A percentile compares a stretch with the other conserved stretches of the same genome.
These are phyloP conservation scores for Florisuga fusca DNA, from an alignment of 2,797 vertebrate species.

Conservation along the genomic window DNA sequence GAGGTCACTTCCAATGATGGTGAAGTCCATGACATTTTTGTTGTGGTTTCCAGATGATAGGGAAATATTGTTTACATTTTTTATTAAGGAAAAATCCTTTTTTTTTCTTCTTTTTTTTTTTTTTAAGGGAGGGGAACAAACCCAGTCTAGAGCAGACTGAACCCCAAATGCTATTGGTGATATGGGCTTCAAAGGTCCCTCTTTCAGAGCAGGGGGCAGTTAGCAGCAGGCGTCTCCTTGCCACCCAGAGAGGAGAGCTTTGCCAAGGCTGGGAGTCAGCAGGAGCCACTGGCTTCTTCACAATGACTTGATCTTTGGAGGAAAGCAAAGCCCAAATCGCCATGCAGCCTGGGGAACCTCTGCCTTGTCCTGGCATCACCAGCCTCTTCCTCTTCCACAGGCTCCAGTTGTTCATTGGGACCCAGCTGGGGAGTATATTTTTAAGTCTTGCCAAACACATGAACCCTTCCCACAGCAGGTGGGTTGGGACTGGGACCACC, in stretches of 20 bases:
- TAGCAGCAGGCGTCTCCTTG: background rate
- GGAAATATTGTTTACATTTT: slow-evolving; percentile 65
- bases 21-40: background rate
- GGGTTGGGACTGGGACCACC: background rate
- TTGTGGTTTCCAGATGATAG: slow-evolving; percentile 36
- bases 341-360: background rate
- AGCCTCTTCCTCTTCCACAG: background rate
- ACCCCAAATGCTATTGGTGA: background rate
- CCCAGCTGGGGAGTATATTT: background rate
- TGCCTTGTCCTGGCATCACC: background rate
- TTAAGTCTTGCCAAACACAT: background rate
- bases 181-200: background rate
- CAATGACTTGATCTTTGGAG: background rate
- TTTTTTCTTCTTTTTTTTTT: background rate
- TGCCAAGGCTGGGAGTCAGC: background rate
- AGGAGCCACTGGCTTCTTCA: background rate
- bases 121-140: background rate
- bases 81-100: background rate
- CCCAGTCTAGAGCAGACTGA: background rate
- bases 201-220: background rate
- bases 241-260: background rate
- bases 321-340: background rate
- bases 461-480: background rate
- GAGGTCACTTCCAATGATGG: slow-evolving; percentile 33
- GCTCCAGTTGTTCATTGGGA: background rate